These are phyloP conservation scores for Magallana ariakensis DNA, from an alignment of 1,140 invertebrate species.

Conservation along the genomic window DNA sequence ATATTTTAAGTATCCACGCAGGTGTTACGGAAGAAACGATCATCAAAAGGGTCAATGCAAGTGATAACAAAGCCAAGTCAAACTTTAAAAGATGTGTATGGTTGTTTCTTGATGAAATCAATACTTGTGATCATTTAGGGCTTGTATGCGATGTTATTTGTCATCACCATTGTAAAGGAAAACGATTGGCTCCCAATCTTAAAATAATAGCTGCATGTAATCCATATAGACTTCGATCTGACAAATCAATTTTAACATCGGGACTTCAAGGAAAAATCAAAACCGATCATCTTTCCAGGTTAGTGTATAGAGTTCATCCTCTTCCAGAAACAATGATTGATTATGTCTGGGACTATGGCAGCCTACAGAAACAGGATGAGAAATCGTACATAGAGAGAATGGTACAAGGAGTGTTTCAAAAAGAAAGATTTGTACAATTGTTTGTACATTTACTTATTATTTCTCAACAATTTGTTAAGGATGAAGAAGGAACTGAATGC, in stretches of 20 bases:
- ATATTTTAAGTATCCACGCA: conserved; percentile 64
- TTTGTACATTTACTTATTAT: conserved; percentile 47
- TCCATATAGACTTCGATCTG: conserved; percentile 63
- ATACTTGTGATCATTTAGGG: conserved; percentile 64
- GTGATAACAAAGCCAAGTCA: conserved; percentile 41
- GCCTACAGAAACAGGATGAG: conserved; percentile 63
- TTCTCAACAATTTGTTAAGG: conserved; percentile 64
- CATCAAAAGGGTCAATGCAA: conserved; percentile 20
- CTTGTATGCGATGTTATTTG: conserved; percentile 63
- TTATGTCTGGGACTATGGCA: conserved; percentile 70
- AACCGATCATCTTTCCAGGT: conserved; percentile 61
- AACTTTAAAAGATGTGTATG: conserved; percentile 30
- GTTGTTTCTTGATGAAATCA: conserved; percentile 70
- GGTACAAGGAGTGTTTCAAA: conserved; percentile 46
- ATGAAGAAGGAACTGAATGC: conserved; percentile 48
- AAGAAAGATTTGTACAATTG: background rate
- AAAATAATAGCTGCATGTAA: conserved; percentile 66
- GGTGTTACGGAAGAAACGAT: conserved; percentile 55
- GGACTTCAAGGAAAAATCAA: conserved; percentile 63
- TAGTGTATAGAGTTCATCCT: conserved; percentile 66
- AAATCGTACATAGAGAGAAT: conserved; percentile 62
- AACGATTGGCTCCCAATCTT: conserved; percentile 60
- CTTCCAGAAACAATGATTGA: conserved; percentile 67
- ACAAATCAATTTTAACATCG: conserved; percentile 53
- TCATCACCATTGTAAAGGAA: conserved; percentile 57